Conservation (phyloP, 1,140 invertebrate species). For the Hycleus phaleratus region DNA sequence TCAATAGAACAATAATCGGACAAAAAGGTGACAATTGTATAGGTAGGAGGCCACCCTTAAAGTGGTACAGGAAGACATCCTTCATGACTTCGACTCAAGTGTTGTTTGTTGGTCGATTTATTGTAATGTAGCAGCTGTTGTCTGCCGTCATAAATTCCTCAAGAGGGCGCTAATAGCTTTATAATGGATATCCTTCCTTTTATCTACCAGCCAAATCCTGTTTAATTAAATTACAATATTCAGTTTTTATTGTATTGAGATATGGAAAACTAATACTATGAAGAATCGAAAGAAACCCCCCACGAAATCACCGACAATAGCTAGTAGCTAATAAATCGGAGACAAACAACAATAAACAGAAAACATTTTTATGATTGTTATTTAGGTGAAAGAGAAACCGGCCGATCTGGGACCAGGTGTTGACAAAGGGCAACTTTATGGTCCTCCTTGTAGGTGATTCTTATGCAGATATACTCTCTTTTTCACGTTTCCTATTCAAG, state of each 20-base stretch:
- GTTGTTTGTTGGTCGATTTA: neutral
- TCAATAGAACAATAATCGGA: constrained; percentile 5
- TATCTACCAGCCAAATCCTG: neutral
- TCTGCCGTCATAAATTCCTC: constrained; percentile 12
- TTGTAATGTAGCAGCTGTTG: constrained; percentile 11
- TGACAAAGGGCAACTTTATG: constrained; percentile 35
- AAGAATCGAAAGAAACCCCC: constrained; percentile 16
- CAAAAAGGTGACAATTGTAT: constrained; percentile 23
- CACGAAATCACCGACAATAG: too few relatives aligned
- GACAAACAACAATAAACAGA: constrained; percentile 33
- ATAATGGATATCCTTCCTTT: constrained; percentile 19
- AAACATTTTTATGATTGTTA: constrained; percentile 25
- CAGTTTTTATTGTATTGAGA: neutral
- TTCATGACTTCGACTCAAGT: constrained; percentile 17
- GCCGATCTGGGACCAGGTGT: constrained; percentile 25
- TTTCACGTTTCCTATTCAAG: too few relatives aligned
- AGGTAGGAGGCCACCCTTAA: constrained; percentile 17
- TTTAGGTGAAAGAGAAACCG: neutral
- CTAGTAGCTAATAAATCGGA: constrained; percentile 29
- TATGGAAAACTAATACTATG: neutral
- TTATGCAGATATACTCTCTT: constrained; percentile 26
- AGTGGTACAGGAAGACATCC: constrained; percentile 19
- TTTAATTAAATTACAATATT: constrained; percentile 5
- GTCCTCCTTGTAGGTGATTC: constrained; percentile 22
- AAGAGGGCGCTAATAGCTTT: constrained; percentile 25